Evolutionary conservation across 2,113 vertebrate genomes (phyloP).

Genomic region (Baryphthengus martii): DNA sequence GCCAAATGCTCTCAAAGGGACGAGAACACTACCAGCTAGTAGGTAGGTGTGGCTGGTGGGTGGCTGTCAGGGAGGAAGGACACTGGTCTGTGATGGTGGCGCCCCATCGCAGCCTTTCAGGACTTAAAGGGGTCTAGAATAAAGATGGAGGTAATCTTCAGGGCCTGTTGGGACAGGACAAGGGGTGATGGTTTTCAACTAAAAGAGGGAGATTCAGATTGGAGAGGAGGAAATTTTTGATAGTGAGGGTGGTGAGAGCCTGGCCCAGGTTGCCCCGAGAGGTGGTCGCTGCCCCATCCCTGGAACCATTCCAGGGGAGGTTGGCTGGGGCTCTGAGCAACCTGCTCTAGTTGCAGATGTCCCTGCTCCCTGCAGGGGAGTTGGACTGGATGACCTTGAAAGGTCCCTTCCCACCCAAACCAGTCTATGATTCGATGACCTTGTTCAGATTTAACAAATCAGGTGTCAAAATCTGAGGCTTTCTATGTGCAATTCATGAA

Average conservation of each 20-base stretch:
- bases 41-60: slow-evolving; percentile 48
- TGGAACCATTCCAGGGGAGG: neutral
- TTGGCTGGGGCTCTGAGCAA: neutral
- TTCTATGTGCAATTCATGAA: neutral
- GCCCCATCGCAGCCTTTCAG: neutral
- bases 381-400: neutral
- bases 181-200: neutral
- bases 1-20: slow-evolving; percentile 86
- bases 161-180: neutral
- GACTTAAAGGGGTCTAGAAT: neutral
- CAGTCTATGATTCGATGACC: neutral
- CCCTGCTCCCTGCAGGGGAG: neutral
- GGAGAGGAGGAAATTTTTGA: neutral
- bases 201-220: neutral
- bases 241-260: neutral
- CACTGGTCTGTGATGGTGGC: neutral
- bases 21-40: slow-evolving; percentile 70
- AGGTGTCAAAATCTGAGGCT: neutral
- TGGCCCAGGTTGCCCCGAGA: neutral
- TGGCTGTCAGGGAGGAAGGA: neutral
- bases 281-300: neutral
- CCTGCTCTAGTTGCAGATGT: neutral
- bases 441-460: neutral
- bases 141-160: neutral
- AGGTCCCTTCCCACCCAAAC: neutral